phyloP scores from a whole-genome alignment of 1,140 invertebrate species.

The Gonioctena quinquepunctata region DNA sequence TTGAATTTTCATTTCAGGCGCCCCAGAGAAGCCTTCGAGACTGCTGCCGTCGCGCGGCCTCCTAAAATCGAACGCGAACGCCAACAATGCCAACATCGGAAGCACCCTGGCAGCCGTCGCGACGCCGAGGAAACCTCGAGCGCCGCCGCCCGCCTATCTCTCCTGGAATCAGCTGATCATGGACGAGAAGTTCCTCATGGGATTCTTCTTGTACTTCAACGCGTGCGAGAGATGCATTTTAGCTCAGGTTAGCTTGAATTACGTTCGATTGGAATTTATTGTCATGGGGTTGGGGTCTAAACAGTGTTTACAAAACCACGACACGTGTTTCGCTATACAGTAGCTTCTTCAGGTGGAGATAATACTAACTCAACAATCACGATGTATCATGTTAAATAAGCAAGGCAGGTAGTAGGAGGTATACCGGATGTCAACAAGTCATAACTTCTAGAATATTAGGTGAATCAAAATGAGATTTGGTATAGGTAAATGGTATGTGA shows the following conservation, averaged over 20 bases:
- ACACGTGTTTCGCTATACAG: no score
- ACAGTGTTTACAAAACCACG: no score
- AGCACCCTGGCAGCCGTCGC: not conserved
- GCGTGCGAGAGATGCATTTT: slow-evolving; percentile 75
- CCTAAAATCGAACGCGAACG: not conserved
- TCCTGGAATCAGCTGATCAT: slow-evolving; percentile 77
- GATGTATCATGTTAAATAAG: no score
- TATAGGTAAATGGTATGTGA: no score
- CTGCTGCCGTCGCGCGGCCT: slow-evolving; percentile 48
- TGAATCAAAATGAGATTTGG: no score
- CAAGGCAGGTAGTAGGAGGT: no score
- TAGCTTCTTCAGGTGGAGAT: no score
- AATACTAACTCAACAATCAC: no score
- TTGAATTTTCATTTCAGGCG: slow-evolving; percentile 51
- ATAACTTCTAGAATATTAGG: no score
- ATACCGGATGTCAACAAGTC: no score
- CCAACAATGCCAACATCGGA: not conserved
- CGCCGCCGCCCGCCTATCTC: slow-evolving; percentile 56
- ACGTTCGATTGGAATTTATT: no score
- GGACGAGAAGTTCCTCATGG: slow-evolving; percentile 81
- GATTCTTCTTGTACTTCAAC: slow-evolving; percentile 86
- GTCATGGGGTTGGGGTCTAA: no score
- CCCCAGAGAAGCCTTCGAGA: slow-evolving; percentile 62
- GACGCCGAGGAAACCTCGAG: slow-evolving; percentile 27
- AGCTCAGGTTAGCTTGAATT: slow-evolving; percentile 70